A percentile compares a stretch with the other conserved stretches of the same genome.
phyloP scores from a whole-genome alignment of 2,797 vertebrate genomes.

The Onychomys torridus region DNA sequence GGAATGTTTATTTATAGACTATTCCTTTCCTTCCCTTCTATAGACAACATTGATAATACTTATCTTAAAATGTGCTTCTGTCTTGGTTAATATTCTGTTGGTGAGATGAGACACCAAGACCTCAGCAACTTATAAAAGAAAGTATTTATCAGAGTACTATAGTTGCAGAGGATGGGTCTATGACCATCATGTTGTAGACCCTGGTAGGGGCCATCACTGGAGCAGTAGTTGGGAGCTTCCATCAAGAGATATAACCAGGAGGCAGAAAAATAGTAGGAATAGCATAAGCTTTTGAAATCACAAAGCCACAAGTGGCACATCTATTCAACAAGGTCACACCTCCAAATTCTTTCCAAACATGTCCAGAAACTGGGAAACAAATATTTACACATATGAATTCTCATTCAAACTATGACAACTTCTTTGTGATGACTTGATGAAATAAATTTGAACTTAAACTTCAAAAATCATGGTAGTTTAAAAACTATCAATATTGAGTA shows the following conservation, averaged over 20 bases:
- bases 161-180: background rate
- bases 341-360: background rate
- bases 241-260: background rate
- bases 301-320: background rate
- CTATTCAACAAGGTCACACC: background rate
- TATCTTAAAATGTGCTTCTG: background rate
- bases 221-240: background rate
- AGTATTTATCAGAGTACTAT: fast-evolving
- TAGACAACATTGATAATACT: background rate
- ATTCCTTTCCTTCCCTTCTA: background rate
- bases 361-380: background rate
- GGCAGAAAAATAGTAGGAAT: background rate
- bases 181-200: too few species aligned
- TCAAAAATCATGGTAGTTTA: background rate
- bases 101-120: background rate
- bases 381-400: background rate
- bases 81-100: background rate
- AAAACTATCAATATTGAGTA: background rate
- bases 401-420: background rate
- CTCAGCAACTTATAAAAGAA: too few species aligned
- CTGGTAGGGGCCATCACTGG: background rate
- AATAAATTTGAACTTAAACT: background rate
- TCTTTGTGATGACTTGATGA: background rate
- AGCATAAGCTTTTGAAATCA: background rate
- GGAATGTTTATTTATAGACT: background rate